Conservation (phyloP, 2,113 vertebrate genomes). For the Pseudorasbora parva region DNA sequence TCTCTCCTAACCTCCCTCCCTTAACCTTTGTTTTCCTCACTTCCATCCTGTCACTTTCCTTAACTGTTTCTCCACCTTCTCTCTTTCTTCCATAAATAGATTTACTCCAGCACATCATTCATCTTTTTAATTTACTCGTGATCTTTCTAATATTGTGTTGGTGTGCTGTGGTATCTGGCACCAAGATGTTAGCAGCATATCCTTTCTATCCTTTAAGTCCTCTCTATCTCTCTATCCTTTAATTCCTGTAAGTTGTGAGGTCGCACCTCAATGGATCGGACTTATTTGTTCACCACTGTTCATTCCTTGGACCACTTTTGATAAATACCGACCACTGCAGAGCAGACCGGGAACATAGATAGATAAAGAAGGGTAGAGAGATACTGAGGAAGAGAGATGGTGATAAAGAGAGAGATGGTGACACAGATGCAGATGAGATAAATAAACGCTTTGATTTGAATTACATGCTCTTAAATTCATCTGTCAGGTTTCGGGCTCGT, state of each 20-base stretch:
- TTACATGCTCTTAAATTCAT: conserved; percentile 21
- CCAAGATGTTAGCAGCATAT: too few species aligned
- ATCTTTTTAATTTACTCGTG: neutral
- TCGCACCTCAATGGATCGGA: too few species aligned
- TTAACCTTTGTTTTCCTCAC: neutral
- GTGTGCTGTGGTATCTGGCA: too few species aligned
- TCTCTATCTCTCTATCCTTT: too few species aligned
- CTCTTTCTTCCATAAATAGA: neutral
- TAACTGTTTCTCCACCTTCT: conserved; percentile 11
- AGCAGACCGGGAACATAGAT: too few species aligned
- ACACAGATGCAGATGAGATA: neutral
- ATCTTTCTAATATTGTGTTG: too few species aligned
- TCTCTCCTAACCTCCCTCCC: neutral
- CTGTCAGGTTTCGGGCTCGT: conserved; percentile 26
- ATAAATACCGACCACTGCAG: too few species aligned
- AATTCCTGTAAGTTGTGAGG: too few species aligned
- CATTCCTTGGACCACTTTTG: too few species aligned
- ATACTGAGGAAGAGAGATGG: neutral
- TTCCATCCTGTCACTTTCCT: neutral
- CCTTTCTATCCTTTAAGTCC: too few species aligned
- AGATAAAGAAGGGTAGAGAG: neutral
- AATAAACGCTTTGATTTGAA: conserved; percentile 19
- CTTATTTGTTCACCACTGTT: too few species aligned
- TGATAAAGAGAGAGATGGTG: neutral
- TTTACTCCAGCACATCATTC: neutral